phyloP scores from a whole-genome alignment of 2,888 invertebrate species.

The Diarsia rubi region DNA sequence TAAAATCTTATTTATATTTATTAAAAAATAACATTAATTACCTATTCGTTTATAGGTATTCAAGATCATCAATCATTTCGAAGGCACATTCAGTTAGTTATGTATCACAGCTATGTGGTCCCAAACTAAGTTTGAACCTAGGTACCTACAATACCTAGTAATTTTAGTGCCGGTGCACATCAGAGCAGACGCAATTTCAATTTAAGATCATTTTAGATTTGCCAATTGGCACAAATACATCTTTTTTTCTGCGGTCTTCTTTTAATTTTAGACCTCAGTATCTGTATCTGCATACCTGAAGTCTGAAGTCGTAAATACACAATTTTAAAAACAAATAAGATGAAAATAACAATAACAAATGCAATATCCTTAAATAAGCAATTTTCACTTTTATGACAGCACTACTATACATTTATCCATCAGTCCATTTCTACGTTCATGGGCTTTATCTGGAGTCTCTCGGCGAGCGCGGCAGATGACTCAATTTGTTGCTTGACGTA shows the following conservation, averaged over 20 bases:
- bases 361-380: not conserved
- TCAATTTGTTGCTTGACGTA: constrained; percentile 95
- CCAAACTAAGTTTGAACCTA: not conserved
- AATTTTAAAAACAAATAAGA: not conserved
- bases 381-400: not conserved
- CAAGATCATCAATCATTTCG: not conserved
- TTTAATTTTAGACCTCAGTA: not conserved
- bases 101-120: constrained; percentile 22
- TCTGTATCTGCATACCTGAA: not conserved
- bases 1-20: not conserved
- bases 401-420: not conserved
- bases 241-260: not conserved
- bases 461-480: constrained; percentile 91
- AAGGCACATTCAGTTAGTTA: constrained; percentile 12
- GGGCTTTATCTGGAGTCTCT: constrained; percentile 90
- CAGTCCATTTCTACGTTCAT: constrained; percentile 72
- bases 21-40: constrained; percentile 2
- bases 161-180: too few species aligned
- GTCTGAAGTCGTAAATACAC: not conserved
- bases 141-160: not conserved
- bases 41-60: constrained; percentile 8
- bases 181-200: not conserved
- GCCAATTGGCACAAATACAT: not conserved
- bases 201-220: not conserved
- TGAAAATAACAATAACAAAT: not conserved